Evolutionary conservation across 2,113 vertebrate species (phyloP), one percentile per base, ranked within the genome.

Genomic region (Callocephalon fimbriatum): DNA sequence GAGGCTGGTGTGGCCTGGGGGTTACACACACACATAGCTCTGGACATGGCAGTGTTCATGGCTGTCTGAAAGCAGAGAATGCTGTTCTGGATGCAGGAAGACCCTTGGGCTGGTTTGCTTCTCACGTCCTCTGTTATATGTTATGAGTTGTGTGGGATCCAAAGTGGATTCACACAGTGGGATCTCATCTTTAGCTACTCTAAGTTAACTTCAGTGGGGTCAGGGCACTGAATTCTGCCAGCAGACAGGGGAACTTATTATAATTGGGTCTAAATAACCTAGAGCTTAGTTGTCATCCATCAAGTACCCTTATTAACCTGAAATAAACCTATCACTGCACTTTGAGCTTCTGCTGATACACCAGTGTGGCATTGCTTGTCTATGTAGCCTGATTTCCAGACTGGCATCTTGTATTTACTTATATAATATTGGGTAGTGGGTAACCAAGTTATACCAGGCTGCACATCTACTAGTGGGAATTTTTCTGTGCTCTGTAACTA

Each of bases 101-200:
- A n/a, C 12, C 15, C 10, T 44, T 14, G 38, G 6, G 14, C 44
- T 42, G 35, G 15, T 56, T 84, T 2, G 0, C 38, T 59, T 80
- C 40, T 80, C 27, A 21, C 1, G 0, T 50, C 59, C 26, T 87
- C 3, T 1, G 1, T 66, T 81, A 25, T 4, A 3, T 38, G 23
- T 38, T 56, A 66, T 37, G 8, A 73, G 70, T 45, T 67, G 19
- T 29, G 17, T 54, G 27, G 53, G 11, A 68, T 86, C 37, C 31
- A 73, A 54, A 65, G 45, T 31, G 51, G 32, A 38, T 76, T 63
- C 3, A 12, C 6, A 7, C 15, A 8, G 45, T 54, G 26, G 17
- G 15, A 54, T 51, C 38, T 86, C 3, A 4, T 72, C 62, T 66
- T 54, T 35, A 45, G 26, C 45, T 74, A 10, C 29, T 74, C 10